Base-by-base conservation (phyloP, 2,113 vertebrate species). In the Phaethornis superciliosus region DNA sequence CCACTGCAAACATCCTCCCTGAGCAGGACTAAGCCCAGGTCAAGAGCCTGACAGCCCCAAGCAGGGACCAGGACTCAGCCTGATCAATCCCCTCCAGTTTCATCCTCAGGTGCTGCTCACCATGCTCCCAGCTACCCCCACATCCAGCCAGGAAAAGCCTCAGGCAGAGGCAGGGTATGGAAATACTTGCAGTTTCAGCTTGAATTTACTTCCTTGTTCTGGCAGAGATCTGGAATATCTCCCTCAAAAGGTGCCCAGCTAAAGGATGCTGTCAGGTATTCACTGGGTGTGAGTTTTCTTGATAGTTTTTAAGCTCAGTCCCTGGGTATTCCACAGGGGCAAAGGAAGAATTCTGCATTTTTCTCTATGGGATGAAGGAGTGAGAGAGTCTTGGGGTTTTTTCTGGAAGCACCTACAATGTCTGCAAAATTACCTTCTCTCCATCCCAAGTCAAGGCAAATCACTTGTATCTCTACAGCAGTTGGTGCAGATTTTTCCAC, bases 371-470 rank as follows among this genome's bases (percentile, higher is more conserved):
- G 32, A 67, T 3, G 1, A 8, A 58, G 13, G 4, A 4, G n/a
- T n/a, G 3, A 80, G 4, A 0, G 10, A 70, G 33, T 10, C 42
- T 24, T 24, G 5, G 0, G 0, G 4, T 9, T 9, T 65, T 70
- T 22, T 5, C 69, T 76, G 49, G 35, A 44, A 85, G 59, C n/a
- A 40, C 5, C 4, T 40, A 32, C 7, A 3, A 10, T 8, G 23
- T 33, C 68, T 89, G 64, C 26, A 88, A 88, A 85, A 88, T 35
- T 32, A 44, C 65, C 10, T 75, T 49, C 47, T 46, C 17, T 33
- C 58, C 64, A 44, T n/a, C 60, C 32, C 8, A 1, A 33, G 63
- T 59, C 37, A 26, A 46, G 86, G 60, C 35, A 67, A 90, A 76
- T 56, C 59, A 35, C 49, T 32, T 28, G 1, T 27, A 33, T 46